These are phyloP conservation scores for Sycophila sp. DNA, from an alignment of 1,140 invertebrate genomes.

Conservation along the genomic window DNA sequence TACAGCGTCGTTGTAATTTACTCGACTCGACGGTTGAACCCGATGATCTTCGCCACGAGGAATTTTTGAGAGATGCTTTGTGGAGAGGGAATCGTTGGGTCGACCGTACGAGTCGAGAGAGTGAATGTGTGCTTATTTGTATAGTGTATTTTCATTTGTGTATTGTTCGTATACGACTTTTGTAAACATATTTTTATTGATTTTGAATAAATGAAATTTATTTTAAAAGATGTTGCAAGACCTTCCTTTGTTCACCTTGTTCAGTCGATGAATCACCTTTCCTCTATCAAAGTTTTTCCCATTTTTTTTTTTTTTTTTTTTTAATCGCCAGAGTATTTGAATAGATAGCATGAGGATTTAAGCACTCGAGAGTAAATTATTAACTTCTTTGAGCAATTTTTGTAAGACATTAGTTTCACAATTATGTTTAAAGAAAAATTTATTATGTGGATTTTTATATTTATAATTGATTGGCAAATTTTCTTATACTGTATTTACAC, in stretches of 20 bases:
- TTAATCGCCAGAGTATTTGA: no score
- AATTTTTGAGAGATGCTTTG: no score
- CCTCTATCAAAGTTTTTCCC: neutral
- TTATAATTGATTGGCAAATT: neutral
- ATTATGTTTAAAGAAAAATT: neutral
- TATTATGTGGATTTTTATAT: neutral
- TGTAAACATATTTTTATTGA: constrained; percentile 19
- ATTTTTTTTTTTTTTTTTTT: neutral
- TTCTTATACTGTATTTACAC: neutral
- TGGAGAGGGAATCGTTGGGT: no score
- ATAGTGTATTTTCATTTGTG: constrained; percentile 21
- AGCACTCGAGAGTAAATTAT: no score
- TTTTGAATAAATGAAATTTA: constrained; percentile 27
- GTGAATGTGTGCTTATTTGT: constrained; percentile 12
- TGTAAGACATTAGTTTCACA: neutral
- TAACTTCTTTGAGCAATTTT: neutral
- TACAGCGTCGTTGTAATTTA: no score
- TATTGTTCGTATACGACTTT: constrained; percentile 7
- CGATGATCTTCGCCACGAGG: no score
- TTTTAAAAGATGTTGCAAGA: neutral
- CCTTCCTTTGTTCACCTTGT: constrained; percentile 21
- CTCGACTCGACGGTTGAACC: no score
- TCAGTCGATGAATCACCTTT: neutral
- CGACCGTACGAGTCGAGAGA: neutral
- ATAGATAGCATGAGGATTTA: no score